phyloP scores from a whole-genome alignment of 1,140 invertebrate species.

The Drosophila sproati region DNA sequence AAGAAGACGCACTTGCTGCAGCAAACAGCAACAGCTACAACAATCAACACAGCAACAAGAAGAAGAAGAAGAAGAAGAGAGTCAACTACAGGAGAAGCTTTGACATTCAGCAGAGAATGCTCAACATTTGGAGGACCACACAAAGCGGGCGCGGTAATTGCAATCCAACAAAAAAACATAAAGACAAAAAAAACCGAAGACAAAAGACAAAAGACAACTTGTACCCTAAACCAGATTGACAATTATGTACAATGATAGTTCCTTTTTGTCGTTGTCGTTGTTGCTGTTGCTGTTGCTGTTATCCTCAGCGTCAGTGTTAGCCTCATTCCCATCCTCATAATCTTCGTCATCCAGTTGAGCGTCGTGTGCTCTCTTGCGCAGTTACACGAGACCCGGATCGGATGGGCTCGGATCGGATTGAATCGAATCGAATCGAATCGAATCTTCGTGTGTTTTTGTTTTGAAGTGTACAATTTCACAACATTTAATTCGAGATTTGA shows the following conservation, averaged over 20 bases:
- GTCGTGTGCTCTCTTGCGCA: constrained; percentile 12
- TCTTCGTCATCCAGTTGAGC: not conserved
- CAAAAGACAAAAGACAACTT: constrained; percentile 31
- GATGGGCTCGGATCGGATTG: not conserved
- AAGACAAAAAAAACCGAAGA: constrained; percentile 3
- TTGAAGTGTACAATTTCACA: constrained; percentile 84
- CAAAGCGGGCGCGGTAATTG: constrained; percentile 46
- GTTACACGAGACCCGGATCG: constrained; percentile 31
- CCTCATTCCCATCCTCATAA: constrained; percentile 3
- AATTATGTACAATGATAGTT: constrained; percentile 82
- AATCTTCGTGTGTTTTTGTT: constrained; percentile 48
- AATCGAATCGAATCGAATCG: not conserved
- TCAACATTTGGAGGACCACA: constrained; percentile 38
- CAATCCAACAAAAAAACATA: constrained; percentile 26
- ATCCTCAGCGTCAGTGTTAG: constrained; percentile 6
- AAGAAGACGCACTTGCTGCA: constrained; percentile 20
- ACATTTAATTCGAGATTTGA: constrained; percentile 82
- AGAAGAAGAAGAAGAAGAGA: not conserved
- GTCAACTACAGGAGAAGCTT: constrained; percentile 3
- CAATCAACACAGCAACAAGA: constrained; percentile 5
- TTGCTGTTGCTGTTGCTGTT: constrained; percentile 11
- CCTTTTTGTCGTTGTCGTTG: constrained; percentile 54
- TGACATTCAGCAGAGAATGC: constrained; percentile 9
- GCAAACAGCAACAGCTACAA: constrained; percentile 13
- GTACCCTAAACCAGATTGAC: constrained; percentile 55